Evolutionary conservation across 2,797 vertebrate species (phyloP), one percentile per base, ranked within the genome.

Genomic region (Urocyon cinereoargenteus): DNA sequence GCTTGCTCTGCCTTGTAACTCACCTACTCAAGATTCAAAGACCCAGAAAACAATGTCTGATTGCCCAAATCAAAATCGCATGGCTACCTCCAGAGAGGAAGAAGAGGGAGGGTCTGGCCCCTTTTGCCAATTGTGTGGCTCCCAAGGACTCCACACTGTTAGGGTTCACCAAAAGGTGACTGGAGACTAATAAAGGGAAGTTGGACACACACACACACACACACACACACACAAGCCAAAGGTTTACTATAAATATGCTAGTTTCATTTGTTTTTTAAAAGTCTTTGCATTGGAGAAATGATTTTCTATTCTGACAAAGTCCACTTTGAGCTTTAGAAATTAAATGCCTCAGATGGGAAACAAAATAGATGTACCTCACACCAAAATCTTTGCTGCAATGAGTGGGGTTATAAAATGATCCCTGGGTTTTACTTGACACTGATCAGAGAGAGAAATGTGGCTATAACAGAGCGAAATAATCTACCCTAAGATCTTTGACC

Each of bases 321-420:
- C n/a, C 61, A 70, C 61, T 70, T 91, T 89, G 73, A 82, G n/a
- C 19, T 86, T 96, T 34, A 81, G 36, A 96, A 78, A 92, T 91
- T 49, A 72, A 84, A 89, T 57, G 24, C 6, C 9, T 83, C 28
- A 0, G 12, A 11, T 26, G 8, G 55, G 22, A 88, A 86, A 64
- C 70, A 57, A 73, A 86, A 55, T 4, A 53, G 34, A 70, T 26
- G 26, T 9, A 6, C 18, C 24, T 72, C 31, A 26, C 15, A 62
- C 28, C n/a, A 16, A 4, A 0, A 6, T 61, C 53, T 85, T 94
- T 72, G 13, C 49, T 83, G 3, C 22, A 77, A 1, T 28, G 79
- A 70, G 24, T 70, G 18, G 36, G 3, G 18, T 62, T 57, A 6
- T 77, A 36, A 78, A 72, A 66, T 19, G 59, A 21, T 24, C 85